Conservation (phyloP, 2,888 invertebrate species). For the Drosophila macrothrix region DNA sequence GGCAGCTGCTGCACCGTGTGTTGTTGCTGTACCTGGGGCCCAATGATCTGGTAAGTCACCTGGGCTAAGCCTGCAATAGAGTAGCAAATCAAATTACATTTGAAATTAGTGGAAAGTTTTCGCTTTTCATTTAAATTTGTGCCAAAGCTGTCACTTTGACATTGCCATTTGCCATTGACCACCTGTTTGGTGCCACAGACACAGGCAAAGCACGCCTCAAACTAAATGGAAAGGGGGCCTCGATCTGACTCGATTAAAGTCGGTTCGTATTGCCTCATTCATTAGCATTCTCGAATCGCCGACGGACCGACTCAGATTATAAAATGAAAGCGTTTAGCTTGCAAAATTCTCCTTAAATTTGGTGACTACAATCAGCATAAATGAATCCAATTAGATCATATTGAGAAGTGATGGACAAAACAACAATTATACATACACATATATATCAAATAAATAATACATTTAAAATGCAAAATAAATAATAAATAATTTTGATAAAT, state of each 20-base stretch:
- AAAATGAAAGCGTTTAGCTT: not conserved
- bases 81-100: not conserved
- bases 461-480: not conserved
- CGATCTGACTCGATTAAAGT: conserved; percentile 49
- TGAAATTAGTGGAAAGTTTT: conserved; percentile 24
- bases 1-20: conserved; percentile 51
- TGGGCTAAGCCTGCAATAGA: conserved; percentile 93
- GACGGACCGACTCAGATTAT: not conserved
- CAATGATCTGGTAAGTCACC: conserved; percentile 90
- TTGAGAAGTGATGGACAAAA: not conserved
- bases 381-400: not conserved
- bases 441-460: rapidly evolving
- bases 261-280: conserved; percentile 17
- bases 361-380: not conserved
- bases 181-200: not conserved
- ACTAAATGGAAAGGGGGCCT: conserved; percentile 28
- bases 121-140: conserved; percentile 3
- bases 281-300: conserved; percentile 47
- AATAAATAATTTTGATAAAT: not conserved
- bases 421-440: not conserved
- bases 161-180: not conserved
- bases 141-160: conserved; percentile 9
- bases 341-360: not conserved
- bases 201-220: not conserved
- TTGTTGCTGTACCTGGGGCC: conserved; percentile 80